Evolutionary conservation across 1,140 invertebrate genomes (phyloP).

Genomic region (Asobara japonica): DNA sequence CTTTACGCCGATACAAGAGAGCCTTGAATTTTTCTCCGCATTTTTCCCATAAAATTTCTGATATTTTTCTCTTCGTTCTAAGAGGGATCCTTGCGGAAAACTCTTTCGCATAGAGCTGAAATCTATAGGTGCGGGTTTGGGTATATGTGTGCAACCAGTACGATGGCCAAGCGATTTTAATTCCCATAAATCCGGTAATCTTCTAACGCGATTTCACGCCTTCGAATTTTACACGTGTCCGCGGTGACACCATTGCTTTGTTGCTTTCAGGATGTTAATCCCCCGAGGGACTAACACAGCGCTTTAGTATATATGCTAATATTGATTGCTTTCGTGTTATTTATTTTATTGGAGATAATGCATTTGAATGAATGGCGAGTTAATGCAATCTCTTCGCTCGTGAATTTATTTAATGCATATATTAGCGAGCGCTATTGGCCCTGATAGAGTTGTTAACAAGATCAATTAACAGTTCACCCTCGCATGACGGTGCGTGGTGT

Average conservation of each 20-base stretch:
- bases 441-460: constrained; percentile 42
- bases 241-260: constrained; percentile 36
- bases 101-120: too few relatives aligned
- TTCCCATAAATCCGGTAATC: constrained; percentile 55
- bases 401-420: not conserved
- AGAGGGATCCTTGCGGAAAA: too few relatives aligned
- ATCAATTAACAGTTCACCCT: constrained; percentile 43
- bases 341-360: not conserved
- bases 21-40: too few relatives aligned
- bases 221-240: constrained; percentile 53
- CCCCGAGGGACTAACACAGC: constrained; percentile 22
- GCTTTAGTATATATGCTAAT: not conserved
- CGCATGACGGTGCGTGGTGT: too few relatives aligned
- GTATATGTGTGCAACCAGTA: constrained; percentile 7
- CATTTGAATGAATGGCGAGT: not conserved
- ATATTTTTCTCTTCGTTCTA: too few relatives aligned
- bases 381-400: not conserved
- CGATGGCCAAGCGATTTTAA: constrained; percentile 51
- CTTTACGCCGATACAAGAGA: too few relatives aligned
- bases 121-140: not conserved
- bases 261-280: constrained; percentile 2
- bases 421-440: constrained; percentile 38
- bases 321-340: not conserved
- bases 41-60: too few relatives aligned
- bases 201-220: constrained; percentile 59